phyloP scores from a whole-genome alignment of 2,888 invertebrate species.

The Philereme transversata region DNA sequence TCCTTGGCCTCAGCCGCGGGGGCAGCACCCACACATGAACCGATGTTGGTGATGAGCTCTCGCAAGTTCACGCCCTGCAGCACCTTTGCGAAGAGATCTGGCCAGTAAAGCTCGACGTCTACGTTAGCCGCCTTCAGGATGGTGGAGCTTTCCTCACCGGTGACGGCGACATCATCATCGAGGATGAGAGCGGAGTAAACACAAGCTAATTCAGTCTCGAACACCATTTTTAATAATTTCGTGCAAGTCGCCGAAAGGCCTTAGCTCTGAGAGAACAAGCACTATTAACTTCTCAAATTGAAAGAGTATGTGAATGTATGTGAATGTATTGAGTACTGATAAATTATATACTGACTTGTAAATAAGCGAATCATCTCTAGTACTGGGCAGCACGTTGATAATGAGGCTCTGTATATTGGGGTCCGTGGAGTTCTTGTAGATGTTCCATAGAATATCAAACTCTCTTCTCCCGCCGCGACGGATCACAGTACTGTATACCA shows the following conservation, averaged over 20 bases:
- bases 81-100: conserved; percentile 98
- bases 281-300: conserved; percentile 85
- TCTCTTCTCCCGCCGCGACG: conserved; percentile 86
- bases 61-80: conserved; percentile 97
- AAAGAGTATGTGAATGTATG: no score
- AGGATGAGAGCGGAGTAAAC: conserved; percentile 98
- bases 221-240: conserved; percentile 86
- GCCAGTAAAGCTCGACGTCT: conserved; percentile 99
- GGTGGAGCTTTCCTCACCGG: conserved; percentile 98
- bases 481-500: conserved; percentile 81
- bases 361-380: conserved; percentile 77
- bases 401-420: conserved; percentile 80
- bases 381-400: conserved; percentile 76
- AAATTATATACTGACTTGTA: conserved; percentile 62
- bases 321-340: no score
- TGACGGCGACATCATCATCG: conserved; percentile 98
- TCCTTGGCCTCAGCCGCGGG: conserved; percentile 88
- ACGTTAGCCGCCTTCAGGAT: conserved; percentile 98
- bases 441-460: conserved; percentile 88
- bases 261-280: conserved; percentile 98
- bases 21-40: conserved; percentile 94
- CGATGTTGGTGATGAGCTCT: conserved; percentile 96
- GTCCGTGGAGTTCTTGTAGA: conserved; percentile 84
- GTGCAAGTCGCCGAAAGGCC: conserved; percentile 98
- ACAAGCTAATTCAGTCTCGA: conserved; percentile 98